phyloP scores from a whole-genome alignment of 2,113 vertebrate genomes.

The Alces alces region DNA sequence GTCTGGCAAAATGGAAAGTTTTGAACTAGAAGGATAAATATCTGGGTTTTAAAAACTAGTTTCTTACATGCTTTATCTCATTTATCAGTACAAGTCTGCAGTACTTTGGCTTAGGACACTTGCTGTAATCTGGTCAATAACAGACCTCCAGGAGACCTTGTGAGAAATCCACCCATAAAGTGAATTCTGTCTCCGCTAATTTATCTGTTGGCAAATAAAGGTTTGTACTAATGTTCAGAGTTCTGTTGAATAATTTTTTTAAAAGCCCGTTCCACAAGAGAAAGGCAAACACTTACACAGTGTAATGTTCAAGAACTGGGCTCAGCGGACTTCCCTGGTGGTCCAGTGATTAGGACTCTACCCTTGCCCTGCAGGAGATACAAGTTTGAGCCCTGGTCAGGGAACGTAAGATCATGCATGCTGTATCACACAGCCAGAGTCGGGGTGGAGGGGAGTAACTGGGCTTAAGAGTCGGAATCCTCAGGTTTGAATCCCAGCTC shows the following conservation, averaged over 20 bases:
- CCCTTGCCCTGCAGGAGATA: neutral
- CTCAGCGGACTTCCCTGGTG: neutral
- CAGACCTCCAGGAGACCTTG: neutral
- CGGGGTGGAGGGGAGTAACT: neutral
- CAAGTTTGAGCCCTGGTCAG: accelerated
- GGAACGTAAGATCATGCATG: neutral
- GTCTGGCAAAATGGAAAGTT: neutral
- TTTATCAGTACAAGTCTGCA: neutral
- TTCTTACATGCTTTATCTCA: neutral
- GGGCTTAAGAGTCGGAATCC: neutral
- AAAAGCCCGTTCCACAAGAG: neutral
- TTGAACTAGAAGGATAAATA: neutral
- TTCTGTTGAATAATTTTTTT: neutral
- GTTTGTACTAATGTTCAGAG: neutral
- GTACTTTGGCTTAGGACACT: neutral
- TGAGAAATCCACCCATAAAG: neutral
- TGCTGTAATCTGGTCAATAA: neutral
- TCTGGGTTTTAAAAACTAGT: neutral
- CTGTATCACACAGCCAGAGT: neutral
- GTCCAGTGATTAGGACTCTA: neutral
- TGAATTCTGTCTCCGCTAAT: neutral
- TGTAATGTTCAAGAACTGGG: neutral
- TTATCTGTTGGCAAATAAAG: neutral
- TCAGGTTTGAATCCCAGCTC: neutral
- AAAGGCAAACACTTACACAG: neutral